A percentile compares a stretch with the other conserved stretches of the same genome.
These are phyloP conservation scores for Entomobrya multifasciata DNA, from an alignment of 2,888 invertebrate genomes.

Conservation along the genomic window DNA sequence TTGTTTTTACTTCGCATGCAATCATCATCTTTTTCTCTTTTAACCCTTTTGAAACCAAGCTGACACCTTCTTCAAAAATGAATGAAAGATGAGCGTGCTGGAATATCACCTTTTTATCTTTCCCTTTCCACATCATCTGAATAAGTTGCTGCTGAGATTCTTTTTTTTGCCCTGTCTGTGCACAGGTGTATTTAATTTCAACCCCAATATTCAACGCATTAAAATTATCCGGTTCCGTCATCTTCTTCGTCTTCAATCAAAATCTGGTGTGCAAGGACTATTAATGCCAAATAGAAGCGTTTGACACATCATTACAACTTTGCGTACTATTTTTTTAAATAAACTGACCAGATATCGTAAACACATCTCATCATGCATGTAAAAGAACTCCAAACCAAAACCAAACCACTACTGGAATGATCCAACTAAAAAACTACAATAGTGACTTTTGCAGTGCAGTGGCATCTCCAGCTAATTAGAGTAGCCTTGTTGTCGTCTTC, in stretches of 20 bases:
- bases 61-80: slow-evolving; percentile 65
- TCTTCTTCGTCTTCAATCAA: slow-evolving; percentile 20
- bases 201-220: slow-evolving; percentile 3
- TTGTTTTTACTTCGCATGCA: slow-evolving; percentile 18
- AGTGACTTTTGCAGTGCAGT: not conserved
- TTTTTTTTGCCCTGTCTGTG: not conserved
- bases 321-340: not conserved
- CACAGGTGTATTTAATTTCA: not conserved
- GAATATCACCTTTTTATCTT: slow-evolving; percentile 40
- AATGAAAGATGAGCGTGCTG: slow-evolving; percentile 56
- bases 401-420: slow-evolving; percentile 17
- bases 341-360: not conserved
- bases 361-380: slow-evolving; percentile 4
- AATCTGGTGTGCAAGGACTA: slow-evolving; percentile 2
- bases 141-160: slow-evolving; percentile 31
- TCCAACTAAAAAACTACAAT: not conserved
- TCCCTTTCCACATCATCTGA: slow-evolving; percentile 31
- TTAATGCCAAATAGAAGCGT: slow-evolving; percentile 17
- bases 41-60: slow-evolving; percentile 33
- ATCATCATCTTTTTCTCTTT: slow-evolving; percentile 6
- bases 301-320: slow-evolving; percentile 18
- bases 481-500: not conserved
- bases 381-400: too few species aligned
- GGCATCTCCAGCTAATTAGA: slow-evolving; percentile 24
- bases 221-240: slow-evolving; percentile 53